Evolutionary conservation across 2,113 vertebrate genomes (phyloP).

Genomic region (Apodemus speciosus): DNA sequence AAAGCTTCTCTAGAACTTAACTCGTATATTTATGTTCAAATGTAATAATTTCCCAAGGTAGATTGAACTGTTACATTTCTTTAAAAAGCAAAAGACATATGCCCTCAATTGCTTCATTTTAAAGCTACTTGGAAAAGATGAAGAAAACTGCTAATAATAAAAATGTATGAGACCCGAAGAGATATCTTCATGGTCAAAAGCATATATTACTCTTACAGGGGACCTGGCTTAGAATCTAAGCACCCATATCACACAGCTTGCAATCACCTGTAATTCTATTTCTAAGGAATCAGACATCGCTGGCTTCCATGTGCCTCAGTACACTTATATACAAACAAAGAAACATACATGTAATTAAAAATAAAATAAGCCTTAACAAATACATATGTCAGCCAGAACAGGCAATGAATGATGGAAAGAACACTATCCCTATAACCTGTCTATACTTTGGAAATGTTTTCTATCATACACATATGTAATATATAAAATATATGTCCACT

Average conservation of each 20-base stretch:
- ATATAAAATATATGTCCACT: slow-evolving; percentile 27
- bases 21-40: neutral
- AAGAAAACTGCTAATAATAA: neutral
- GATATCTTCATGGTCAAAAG: neutral
- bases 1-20: slow-evolving; percentile 7
- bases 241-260: neutral
- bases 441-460: neutral
- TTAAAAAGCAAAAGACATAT: neutral
- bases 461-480: neutral
- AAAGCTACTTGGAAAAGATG: neutral
- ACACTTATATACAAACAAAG: neutral
- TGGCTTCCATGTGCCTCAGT: neutral
- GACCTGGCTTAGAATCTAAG: neutral
- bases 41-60: neutral
- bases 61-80: neutral
- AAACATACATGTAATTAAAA: neutral
- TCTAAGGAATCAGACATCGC: neutral
- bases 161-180: neutral
- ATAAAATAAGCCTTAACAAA: neutral
- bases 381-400: neutral
- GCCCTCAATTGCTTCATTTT: neutral
- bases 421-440: neutral
- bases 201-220: neutral
- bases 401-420: neutral
- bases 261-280: neutral